Evolutionary conservation across 2,888 invertebrate species (phyloP), one percentile per base, ranked within the genome.

Genomic region (Tinea pellionella): DNA sequence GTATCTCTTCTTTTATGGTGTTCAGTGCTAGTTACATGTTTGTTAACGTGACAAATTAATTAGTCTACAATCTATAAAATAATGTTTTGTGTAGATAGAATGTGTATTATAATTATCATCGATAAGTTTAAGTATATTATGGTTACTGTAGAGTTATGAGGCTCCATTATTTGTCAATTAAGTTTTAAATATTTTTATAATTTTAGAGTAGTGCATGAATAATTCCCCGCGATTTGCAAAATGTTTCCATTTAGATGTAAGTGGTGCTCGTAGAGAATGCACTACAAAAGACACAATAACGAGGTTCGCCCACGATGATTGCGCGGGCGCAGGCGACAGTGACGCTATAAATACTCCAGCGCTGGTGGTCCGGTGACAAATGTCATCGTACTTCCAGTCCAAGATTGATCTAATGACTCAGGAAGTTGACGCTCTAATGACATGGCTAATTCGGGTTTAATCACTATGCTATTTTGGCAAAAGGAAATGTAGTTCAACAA

Each of bases 291-390:
- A 2, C 37, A 37, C 47, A 47, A 16, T 47, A 47, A 47, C 47
- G 47, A 47, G 47, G 15, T 47, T 47, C 47, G 47, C 47, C 47
- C 47, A 47, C 47, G 47, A 47, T 47, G 47, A 47, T 16, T 47
- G 47, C 47, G 47, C 47, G 15, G 47, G 47, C 47, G 47, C 47
- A 47, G 77, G 18, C 60, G 59, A 13, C 47, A 57, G 77, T 78
- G 79, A 74, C 70, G 78, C 85, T 87, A 87, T 87, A 85, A 87
- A 87, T 87, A 86, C 84, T 75, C 78, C 77, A 29, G 57, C 57
- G 80, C 79, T 76, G 82, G 86, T 87, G 86, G 86, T 87, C 86
- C 24, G 75, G 82, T 83, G 86, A 86, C 86, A 86, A 86, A 86
- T 81, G 78, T 81, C 73, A 75, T 73, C 69, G 68, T 72, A 76